Evolutionary conservation across 2,113 vertebrate species (phyloP).

Genomic region (Nannospalax galili): DNA sequence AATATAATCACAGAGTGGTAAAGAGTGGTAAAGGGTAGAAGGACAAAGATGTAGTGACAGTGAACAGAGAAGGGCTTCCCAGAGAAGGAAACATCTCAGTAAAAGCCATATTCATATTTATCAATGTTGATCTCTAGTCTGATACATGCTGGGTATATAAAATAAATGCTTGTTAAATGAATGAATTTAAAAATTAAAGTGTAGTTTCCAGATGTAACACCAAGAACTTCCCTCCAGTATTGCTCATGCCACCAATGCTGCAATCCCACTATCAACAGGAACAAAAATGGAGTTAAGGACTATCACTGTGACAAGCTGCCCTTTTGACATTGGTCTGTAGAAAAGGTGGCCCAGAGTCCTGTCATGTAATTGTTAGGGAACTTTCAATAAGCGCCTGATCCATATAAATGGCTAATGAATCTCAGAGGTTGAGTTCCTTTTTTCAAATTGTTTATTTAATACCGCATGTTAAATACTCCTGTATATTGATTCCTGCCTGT

Average conservation of each 20-base stretch:
- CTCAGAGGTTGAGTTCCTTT: not conserved
- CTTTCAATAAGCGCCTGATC: not conserved
- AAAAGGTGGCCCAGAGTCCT: not conserved
- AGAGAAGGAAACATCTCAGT: not conserved
- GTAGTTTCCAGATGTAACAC: not conserved
- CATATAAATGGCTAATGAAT: not conserved
- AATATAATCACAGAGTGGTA: too few species aligned
- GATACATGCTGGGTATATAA: not conserved
- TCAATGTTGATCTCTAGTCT: not conserved
- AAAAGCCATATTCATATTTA: not conserved
- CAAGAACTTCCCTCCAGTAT: not conserved
- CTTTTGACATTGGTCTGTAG: not conserved
- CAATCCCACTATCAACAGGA: not conserved
- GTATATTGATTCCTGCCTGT: not conserved
- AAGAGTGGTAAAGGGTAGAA: too few species aligned
- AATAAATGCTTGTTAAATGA: not conserved
- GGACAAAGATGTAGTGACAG: too few species aligned
- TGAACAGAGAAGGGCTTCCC: not conserved
- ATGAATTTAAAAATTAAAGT: not conserved
- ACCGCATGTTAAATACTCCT: not conserved
- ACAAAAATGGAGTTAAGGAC: not conserved
- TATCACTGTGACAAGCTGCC: not conserved
- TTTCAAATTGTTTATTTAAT: not conserved
- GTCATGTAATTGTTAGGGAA: not conserved
- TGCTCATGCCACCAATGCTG: not conserved